Percentiles rank a stretch among this genome's conserved stretches.
These are phyloP conservation scores for Megastigmus dorsalis DNA, from an alignment of 2,888 invertebrate species.

Conservation along the genomic window DNA sequence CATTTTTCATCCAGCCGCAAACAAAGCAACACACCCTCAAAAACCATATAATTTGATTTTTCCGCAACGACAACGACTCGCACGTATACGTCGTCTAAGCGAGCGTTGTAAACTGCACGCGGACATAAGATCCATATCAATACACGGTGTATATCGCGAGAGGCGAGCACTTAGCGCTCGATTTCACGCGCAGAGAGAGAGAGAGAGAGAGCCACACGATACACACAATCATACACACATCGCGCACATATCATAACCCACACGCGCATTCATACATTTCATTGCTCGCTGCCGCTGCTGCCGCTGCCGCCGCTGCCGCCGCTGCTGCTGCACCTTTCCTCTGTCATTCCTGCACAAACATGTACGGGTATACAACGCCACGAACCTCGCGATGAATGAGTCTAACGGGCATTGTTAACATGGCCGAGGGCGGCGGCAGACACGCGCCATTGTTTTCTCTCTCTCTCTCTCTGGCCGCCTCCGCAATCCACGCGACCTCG, in stretches of 20 bases:
- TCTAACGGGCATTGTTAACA: constrained; percentile 61
- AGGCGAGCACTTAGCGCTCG: constrained; percentile 8
- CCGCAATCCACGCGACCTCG: background rate
- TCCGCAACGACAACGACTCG: too few relatives aligned
- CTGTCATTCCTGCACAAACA: background rate
- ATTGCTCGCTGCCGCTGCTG: too few relatives aligned
- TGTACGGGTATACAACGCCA: background rate
- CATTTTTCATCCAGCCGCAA: too few relatives aligned
- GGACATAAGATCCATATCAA: too few relatives aligned
- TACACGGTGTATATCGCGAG: too few relatives aligned
- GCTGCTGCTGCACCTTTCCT: too few relatives aligned
- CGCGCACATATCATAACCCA: constrained; percentile 30
- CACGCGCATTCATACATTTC: background rate
- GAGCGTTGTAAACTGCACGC: too few relatives aligned
- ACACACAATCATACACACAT: constrained; percentile 1
- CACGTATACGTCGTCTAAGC: too few relatives aligned
- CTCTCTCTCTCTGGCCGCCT: background rate
- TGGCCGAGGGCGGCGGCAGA: constrained; percentile 43
- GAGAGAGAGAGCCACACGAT: too few relatives aligned
- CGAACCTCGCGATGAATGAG: constrained; percentile 53
- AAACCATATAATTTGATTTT: too few relatives aligned
- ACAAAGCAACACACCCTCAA: too few relatives aligned
- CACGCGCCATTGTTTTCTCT: background rate
- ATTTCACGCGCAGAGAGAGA: constrained; percentile 4
- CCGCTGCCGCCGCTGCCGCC: too few relatives aligned